Evolutionary conservation across 2,797 vertebrate genomes (phyloP).

Genomic region (Cynodonichthys magdalenae): DNA sequence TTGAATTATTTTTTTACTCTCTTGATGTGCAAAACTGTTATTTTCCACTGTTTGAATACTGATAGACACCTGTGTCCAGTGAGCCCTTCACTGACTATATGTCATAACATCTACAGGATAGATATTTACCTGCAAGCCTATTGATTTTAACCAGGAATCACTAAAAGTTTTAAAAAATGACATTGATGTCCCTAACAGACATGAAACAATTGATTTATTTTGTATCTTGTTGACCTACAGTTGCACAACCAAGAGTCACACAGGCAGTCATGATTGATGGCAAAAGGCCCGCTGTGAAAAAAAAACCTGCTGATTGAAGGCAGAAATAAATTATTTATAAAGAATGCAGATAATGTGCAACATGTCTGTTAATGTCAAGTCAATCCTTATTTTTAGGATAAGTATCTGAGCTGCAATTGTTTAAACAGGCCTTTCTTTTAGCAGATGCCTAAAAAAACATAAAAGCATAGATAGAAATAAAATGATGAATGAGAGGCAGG

Average conservation of each 20-base stretch:
- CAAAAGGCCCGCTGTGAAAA: conserved; percentile 14
- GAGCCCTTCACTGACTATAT: neutral
- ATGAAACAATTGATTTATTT: conserved; percentile 19
- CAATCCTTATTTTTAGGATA: conserved; percentile 62
- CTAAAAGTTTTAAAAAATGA: neutral
- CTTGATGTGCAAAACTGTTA: neutral
- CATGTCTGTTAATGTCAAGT: conserved; percentile 53
- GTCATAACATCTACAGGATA: neutral
- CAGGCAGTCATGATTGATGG: conserved; percentile 21
- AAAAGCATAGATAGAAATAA: conserved; percentile 10
- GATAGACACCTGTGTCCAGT: neutral
- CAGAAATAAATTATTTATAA: conserved; percentile 59
- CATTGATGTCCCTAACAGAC: neutral
- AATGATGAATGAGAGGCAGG: neutral
- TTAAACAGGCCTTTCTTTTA: conserved; percentile 47
- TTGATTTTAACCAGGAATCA: neutral
- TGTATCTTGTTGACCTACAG: conserved; percentile 29
- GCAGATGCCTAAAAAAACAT: conserved; percentile 9
- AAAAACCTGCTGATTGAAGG: conserved; percentile 35
- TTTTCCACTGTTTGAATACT: neutral
- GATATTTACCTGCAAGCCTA: neutral
- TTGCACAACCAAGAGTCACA: conserved; percentile 27
- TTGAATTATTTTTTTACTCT: too few relatives aligned
- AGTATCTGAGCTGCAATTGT: conserved; percentile 38
- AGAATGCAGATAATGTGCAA: conserved; percentile 60